phyloP scores from a whole-genome alignment of 2,113 vertebrate genomes.

The Neofelis nebulosa region DNA sequence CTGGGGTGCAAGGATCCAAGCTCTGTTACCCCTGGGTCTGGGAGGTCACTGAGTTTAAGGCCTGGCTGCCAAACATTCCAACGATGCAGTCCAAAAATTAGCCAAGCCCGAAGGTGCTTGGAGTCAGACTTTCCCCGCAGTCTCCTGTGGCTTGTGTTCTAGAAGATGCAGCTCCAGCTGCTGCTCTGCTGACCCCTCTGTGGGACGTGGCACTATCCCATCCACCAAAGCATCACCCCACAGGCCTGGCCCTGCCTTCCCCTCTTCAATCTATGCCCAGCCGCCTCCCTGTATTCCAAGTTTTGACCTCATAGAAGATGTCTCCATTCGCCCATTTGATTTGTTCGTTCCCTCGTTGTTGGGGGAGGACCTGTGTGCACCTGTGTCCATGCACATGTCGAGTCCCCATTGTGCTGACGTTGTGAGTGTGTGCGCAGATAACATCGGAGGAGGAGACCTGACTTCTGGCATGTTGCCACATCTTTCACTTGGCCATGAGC shows the following conservation, averaged over 20 bases:
- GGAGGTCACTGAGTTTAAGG: conserved; percentile 77
- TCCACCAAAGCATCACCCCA: conserved; percentile 61
- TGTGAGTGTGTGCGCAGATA: not conserved
- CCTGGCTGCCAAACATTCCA: conserved; percentile 80
- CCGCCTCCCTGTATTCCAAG: conserved; percentile 29
- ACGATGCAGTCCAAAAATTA: conserved; percentile 79
- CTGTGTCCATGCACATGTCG: not conserved
- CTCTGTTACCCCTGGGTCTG: not conserved
- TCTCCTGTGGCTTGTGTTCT: conserved; percentile 76
- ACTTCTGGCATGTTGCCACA: not conserved
- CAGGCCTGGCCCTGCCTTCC: conserved; percentile 57
- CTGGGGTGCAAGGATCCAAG: not conserved
- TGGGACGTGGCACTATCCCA: conserved; percentile 77
- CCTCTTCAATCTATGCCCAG: conserved; percentile 56
- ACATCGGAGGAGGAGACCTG: not conserved
- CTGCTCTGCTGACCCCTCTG: conserved; percentile 65
- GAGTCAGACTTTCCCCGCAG: conserved; percentile 76
- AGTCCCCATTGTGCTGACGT: not conserved
- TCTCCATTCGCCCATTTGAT: not conserved
- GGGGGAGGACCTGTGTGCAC: not conserved
- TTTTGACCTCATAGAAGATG: conserved; percentile 25
- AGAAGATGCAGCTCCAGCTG: conserved; percentile 72
- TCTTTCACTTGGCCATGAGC: conserved; percentile 8
- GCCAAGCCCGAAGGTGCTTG: conserved; percentile 81
- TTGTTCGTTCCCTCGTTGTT: not conserved